A percentile compares a stretch with the other conserved stretches of the same genome.
Evolutionary conservation across 1,140 invertebrate species (phyloP).

Genomic region (Chlorops oryzae): DNA sequence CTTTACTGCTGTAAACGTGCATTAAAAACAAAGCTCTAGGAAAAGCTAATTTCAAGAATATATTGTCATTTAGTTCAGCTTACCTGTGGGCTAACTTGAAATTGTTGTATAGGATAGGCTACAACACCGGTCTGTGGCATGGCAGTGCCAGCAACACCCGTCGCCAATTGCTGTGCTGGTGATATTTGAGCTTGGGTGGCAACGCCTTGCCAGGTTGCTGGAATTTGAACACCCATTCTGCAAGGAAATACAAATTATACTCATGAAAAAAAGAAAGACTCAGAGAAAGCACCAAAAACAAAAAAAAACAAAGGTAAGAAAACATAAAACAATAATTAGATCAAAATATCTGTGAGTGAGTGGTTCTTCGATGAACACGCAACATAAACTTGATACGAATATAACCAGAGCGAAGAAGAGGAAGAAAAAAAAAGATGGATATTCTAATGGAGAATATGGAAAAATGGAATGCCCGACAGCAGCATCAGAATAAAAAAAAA

Average conservation of each 20-base stretch:
- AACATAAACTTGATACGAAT: too few relatives aligned
- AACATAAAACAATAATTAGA: neutral
- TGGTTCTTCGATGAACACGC: conserved; percentile 7
- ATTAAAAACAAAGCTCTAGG: too few relatives aligned
- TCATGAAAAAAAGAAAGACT: neutral
- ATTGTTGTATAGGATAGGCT: conserved; percentile 79
- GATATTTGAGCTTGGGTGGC: conserved; percentile 55
- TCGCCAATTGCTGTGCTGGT: conserved; percentile 53
- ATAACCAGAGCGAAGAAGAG: too few relatives aligned
- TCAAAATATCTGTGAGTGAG: conserved; percentile 6
- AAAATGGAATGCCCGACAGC: neutral
- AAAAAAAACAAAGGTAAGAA: neutral
- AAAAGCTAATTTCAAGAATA: too few relatives aligned
- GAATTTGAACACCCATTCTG: conserved; percentile 72
- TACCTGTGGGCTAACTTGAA: conserved; percentile 61
- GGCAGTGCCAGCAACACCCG: conserved; percentile 51
- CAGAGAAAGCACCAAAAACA: neutral
- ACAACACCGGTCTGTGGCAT: conserved; percentile 64
- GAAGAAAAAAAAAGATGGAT: too few relatives aligned
- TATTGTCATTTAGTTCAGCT: too few relatives aligned
- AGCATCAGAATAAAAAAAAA: conserved; percentile 21
- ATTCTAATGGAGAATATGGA: too few relatives aligned
- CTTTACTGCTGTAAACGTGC: neutral
- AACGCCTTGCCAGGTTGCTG: conserved; percentile 59
- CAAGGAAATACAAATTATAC: conserved; percentile 21